Conservation (phyloP, 2,888 invertebrate genomes). For the Hyppa rectilinea region DNA sequence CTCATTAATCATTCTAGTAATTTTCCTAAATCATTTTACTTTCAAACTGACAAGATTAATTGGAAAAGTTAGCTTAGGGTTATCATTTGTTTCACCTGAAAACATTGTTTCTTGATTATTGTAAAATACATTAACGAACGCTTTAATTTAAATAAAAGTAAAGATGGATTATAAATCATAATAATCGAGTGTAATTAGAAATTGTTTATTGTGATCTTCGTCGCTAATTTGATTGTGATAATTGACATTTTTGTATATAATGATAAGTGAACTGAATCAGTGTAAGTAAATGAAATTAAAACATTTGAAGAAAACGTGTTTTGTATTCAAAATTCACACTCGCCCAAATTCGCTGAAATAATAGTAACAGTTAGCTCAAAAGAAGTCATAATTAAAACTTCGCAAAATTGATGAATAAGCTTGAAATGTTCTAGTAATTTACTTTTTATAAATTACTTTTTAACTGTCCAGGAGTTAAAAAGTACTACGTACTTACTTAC, state of each 20-base stretch:
- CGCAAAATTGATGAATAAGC: background rate
- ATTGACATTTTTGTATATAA: slow-evolving; percentile 84
- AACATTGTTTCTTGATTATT: slow-evolving; percentile 63
- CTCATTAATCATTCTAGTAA: slow-evolving; percentile 51
- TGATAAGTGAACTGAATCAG: slow-evolving; percentile 81
- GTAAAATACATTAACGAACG: slow-evolving; percentile 67
- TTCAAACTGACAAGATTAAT: slow-evolving; percentile 65
- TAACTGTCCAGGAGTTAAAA: too few species aligned
- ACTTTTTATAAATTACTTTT: too few species aligned
- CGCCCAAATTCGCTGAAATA: too few species aligned
- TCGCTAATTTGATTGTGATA: slow-evolving; percentile 88
- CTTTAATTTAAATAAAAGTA: slow-evolving; percentile 63
- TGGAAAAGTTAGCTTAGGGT: slow-evolving; percentile 56
- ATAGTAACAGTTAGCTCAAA: background rate
- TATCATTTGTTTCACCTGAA: slow-evolving; percentile 61
- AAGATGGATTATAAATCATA: slow-evolving; percentile 75
- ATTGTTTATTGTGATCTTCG: slow-evolving; percentile 79
- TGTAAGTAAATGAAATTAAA: slow-evolving; percentile 83
- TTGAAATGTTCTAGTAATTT: too few species aligned
- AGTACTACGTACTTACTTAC: too few species aligned
- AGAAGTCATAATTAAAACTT: background rate
- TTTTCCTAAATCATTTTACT: slow-evolving; percentile 61
- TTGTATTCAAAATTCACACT: too few species aligned
- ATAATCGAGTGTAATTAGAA: slow-evolving; percentile 79
- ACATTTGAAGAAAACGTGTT: slow-evolving; percentile 44